Base-by-base conservation (phyloP, 2,888 invertebrate genomes). In the Liodrosophila aerea region DNA sequence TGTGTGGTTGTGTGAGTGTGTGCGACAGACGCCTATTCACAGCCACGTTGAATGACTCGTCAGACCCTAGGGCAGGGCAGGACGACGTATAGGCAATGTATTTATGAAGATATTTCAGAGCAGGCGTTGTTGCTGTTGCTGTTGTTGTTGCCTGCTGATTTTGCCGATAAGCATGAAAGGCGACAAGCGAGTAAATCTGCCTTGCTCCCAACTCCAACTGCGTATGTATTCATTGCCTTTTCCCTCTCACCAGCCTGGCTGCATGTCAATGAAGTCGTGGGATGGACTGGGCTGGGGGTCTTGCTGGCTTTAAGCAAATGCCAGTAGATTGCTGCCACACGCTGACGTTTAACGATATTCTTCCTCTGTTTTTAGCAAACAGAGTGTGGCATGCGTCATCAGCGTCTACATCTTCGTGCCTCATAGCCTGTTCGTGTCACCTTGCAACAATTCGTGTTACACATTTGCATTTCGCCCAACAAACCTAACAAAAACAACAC, bases 321-420 rank as follows among this genome's bases (percentile, higher is more conserved):
- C 65, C 61, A 30, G 34, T 52, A 68, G 69, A 76, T 57, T n/a
- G 56, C 58, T 52, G 56, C 43, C 39, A 40, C 50, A 29, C 46
- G 40, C 39, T 31, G 62, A 58, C 53, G 65, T 70, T 64, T 65
- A 68, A 69, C 52, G 63, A 63, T 57, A 66, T 80, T 80, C 69
- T 60, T 36, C 5, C n/a, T 15, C 1, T 18, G n/a, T 18, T n/a
- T 7, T 36, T 61, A 31, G 40, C 29, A 50, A 49, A n/a, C n/a
- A n/a, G n/a, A n/a, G n/a, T 12, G 12, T 73, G 63, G 74, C 64
- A 66, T 85, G 81, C 81, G 81, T 81, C 85, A 85, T 75, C 74
- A 37, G 29, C 30, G 13, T 52, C 30, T 1, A 12, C 34, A 12
- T 50, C 63, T 51, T 59, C 63, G 59, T 63, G 62, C 58, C 16